phyloP scores from a whole-genome alignment of 2,888 invertebrate species.

The Epicampocera succincta region DNA sequence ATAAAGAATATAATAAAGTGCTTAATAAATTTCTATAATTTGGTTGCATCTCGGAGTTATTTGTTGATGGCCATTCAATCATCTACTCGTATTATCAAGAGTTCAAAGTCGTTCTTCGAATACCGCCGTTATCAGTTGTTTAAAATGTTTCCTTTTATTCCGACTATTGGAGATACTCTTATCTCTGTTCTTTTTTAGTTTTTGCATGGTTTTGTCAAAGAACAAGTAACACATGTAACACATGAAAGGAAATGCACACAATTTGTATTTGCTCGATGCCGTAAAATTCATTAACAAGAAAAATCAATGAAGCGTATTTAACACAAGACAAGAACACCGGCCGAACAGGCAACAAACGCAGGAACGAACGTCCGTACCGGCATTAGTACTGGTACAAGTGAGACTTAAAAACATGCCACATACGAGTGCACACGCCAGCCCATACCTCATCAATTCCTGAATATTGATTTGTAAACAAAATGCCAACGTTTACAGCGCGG shows the following conservation, averaged over 20 bases:
- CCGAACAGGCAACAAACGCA: neutral
- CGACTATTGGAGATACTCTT: too few relatives aligned
- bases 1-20: too few relatives aligned
- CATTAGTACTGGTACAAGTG: conserved; percentile 27
- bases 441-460: conserved; percentile 24
- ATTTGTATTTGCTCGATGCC: conserved; percentile 59
- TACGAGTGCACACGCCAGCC: conserved; percentile 4
- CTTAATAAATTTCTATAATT: too few relatives aligned
- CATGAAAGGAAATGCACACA: conserved; percentile 60
- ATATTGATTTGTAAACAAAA: conserved; percentile 24
- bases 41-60: too few relatives aligned
- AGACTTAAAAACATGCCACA: conserved; percentile 42
- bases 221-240: conserved; percentile 61
- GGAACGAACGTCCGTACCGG: conserved; percentile 14
- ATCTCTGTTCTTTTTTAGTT: conserved; percentile 17
- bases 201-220: conserved; percentile 41
- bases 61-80: too few relatives aligned
- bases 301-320: conserved; percentile 61
- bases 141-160: conserved; percentile 1
- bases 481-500: conserved; percentile 1
- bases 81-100: too few relatives aligned
- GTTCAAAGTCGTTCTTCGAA: too few relatives aligned
- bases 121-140: conserved; percentile 27
- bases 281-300: conserved; percentile 57
- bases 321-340: conserved; percentile 52